Percentiles rank a stretch among this genome's conserved stretches.
Evolutionary conservation across 2,888 invertebrate species (phyloP).

Genomic region (Phengaris arion): DNA sequence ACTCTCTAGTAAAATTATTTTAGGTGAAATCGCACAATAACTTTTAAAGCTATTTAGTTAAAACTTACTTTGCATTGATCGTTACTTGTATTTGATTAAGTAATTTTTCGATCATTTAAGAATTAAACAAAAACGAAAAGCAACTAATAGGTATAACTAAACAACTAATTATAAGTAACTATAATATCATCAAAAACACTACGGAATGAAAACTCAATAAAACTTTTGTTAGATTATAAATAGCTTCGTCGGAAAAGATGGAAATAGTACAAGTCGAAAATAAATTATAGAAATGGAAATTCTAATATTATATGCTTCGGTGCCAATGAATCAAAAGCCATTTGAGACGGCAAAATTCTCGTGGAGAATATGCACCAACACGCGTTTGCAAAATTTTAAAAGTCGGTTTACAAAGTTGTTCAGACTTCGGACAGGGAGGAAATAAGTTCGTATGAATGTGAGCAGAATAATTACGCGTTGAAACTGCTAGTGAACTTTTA

Average conservation of each 20-base stretch:
- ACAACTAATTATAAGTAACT: too few species aligned
- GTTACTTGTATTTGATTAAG: too few species aligned
- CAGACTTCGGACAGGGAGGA: neutral
- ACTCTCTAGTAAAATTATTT: too few species aligned
- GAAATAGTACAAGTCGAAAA: conserved; percentile 1
- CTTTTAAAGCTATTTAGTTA: too few species aligned
- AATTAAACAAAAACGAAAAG: too few species aligned
- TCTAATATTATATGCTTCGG: conserved; percentile 24
- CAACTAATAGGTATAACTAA: too few species aligned
- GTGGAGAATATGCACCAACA: conserved; percentile 2
- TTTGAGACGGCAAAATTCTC: neutral
- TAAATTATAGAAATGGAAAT: conserved; percentile 13
- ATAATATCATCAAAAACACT: neutral
- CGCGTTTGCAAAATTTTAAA: conserved; percentile 8
- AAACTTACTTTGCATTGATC: too few species aligned
- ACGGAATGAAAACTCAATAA: neutral
- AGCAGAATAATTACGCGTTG: neutral
- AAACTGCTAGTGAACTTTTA: neutral
- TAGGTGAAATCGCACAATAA: too few species aligned
- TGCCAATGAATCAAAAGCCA: conserved; percentile 26
- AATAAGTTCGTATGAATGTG: conserved; percentile 1
- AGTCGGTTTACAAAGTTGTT: conserved; percentile 8
- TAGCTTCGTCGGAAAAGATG: conserved; percentile 7
- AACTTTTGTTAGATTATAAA: conserved; percentile 3
- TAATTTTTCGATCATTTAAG: too few species aligned